phyloP scores from a whole-genome alignment of 53 echinoderm and acorn worm species.

The Luidia sarsii region DNA sequence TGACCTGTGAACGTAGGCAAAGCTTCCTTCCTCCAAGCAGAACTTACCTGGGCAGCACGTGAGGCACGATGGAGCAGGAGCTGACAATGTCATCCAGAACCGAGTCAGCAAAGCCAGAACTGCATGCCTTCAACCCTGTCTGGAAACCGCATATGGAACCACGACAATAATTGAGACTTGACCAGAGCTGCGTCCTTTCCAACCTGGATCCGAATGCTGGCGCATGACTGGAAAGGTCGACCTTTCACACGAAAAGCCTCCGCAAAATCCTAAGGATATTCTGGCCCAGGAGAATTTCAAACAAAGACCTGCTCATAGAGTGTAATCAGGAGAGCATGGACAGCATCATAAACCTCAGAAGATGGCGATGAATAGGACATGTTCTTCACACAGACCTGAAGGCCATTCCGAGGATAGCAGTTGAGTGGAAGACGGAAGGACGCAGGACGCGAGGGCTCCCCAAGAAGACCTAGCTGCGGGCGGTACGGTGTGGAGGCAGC shows the following conservation, averaged over 20 bases:
- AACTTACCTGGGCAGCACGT: conserved; percentile 24
- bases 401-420: too few relatives aligned
- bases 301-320: background rate
- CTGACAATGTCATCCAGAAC: background rate
- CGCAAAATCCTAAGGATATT: conserved; percentile 4
- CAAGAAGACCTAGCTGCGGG: too few relatives aligned
- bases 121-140: background rate
- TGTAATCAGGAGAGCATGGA: too few relatives aligned
- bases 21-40: background rate
- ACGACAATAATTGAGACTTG: conserved; percentile 12
- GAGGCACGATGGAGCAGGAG: conserved; percentile 13
- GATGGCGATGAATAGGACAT: too few relatives aligned
- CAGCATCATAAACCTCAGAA: too few relatives aligned
- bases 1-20: background rate
- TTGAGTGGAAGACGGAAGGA: too few relatives aligned
- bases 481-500: too few relatives aligned
- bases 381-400: too few relatives aligned
- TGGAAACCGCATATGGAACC: background rate
- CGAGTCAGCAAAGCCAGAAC: conserved; percentile 12
- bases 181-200: conserved; percentile 34
- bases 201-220: conserved; percentile 37
- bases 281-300: conserved; percentile 16
- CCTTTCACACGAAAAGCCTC: conserved; percentile 28
- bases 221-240: conserved; percentile 4
- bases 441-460: too few relatives aligned